phyloP scores from a whole-genome alignment of 2,113 vertebrate species.

The Melanotaenia duboulayi region DNA sequence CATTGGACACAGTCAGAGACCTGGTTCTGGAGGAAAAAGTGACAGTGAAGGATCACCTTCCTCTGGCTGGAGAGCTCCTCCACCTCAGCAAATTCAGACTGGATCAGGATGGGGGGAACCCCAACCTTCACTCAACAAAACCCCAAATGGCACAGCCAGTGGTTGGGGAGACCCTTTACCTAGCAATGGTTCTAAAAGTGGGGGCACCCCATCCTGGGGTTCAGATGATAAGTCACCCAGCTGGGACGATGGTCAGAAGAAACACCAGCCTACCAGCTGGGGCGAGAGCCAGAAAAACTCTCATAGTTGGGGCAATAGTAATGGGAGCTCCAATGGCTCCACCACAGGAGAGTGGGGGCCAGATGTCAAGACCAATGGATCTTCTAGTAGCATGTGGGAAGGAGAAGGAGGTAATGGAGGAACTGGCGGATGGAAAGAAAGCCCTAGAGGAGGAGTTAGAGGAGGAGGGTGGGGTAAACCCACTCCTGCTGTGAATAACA shows the following conservation, averaged over 20 bases:
- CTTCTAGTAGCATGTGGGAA: slow-evolving; percentile 86
- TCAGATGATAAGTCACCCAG: slow-evolving; percentile 91
- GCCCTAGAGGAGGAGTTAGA: slow-evolving; percentile 80
- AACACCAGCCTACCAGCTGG: slow-evolving; percentile 90
- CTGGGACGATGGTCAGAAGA: slow-evolving; percentile 89
- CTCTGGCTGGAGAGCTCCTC: slow-evolving; percentile 90
- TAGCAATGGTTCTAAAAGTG: slow-evolving; percentile 87
- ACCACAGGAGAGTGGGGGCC: slow-evolving; percentile 77
- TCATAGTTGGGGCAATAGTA: slow-evolving; percentile 89
- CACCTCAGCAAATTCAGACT: slow-evolving; percentile 80
- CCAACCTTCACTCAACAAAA: slow-evolving; percentile 84
- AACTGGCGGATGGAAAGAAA: slow-evolving; percentile 86
- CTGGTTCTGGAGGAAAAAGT: slow-evolving; percentile 90
- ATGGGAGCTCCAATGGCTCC: slow-evolving; percentile 78
- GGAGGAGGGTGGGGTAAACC: slow-evolving; percentile 84
- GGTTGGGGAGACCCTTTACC: slow-evolving; percentile 89
- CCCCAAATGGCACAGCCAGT: slow-evolving; percentile 84
- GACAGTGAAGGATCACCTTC: slow-evolving; percentile 90
- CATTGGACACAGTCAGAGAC: slow-evolving; percentile 82
- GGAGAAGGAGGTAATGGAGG: slow-evolving; percentile 82
- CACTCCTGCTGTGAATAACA: slow-evolving; percentile 63
- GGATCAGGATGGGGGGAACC: slow-evolving; percentile 87
- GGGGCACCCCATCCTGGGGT: slow-evolving; percentile 87
- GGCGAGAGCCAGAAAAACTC: slow-evolving; percentile 90
- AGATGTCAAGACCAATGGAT: slow-evolving; percentile 78